Evolutionary conservation across 2,888 invertebrate genomes (phyloP).

Genomic region (Aphidoletes aphidimyza): DNA sequence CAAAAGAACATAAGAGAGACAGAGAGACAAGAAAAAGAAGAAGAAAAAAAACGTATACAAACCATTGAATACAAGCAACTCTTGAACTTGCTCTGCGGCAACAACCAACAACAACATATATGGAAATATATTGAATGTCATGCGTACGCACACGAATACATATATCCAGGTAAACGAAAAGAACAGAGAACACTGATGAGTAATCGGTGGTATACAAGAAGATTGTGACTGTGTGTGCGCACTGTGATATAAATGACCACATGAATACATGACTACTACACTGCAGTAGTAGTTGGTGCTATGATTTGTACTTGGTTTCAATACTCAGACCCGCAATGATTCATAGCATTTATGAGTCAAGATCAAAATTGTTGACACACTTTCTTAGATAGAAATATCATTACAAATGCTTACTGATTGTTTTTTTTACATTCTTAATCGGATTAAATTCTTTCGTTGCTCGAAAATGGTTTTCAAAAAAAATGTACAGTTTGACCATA

Average conservation of each 20-base stretch:
- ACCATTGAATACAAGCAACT: not conserved
- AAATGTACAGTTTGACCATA: too few relatives aligned
- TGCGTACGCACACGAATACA: not conserved
- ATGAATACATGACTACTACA: too few relatives aligned
- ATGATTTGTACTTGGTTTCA: not conserved
- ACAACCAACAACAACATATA: conserved; percentile 1
- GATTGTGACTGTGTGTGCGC: not conserved
- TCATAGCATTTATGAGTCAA: not conserved
- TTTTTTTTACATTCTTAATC: conserved; percentile 8
- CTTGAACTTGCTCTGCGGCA: conserved; percentile 17
- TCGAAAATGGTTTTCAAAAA: too few relatives aligned
- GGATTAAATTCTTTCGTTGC: not conserved
- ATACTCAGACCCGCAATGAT: not conserved
- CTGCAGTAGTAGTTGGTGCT: conserved; percentile 3
- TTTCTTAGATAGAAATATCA: not conserved
- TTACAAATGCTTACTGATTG: not conserved
- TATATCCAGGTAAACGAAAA: too few relatives aligned
- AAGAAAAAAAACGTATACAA: not conserved
- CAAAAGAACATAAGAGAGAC: too few relatives aligned
- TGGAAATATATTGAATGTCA: not conserved
- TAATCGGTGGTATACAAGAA: not conserved
- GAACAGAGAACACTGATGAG: not conserved
- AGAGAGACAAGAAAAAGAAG: too few relatives aligned
- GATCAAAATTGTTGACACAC: not conserved
- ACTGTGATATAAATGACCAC: not conserved